Evolutionary conservation across 2,888 invertebrate genomes (phyloP).

Genomic region (Xylophagus ater): DNA sequence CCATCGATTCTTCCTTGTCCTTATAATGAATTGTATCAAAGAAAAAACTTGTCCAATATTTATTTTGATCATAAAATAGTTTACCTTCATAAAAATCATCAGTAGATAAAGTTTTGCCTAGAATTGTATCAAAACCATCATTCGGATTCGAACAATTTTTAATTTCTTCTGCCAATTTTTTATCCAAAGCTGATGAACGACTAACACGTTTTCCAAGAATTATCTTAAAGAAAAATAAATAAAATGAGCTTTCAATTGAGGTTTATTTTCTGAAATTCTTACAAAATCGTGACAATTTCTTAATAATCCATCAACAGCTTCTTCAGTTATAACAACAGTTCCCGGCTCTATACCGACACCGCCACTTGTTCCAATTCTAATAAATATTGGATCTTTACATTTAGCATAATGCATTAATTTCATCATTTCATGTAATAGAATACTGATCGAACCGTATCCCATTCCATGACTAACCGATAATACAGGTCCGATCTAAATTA

Average conservation of each 20-base stretch:
- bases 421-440: conserved; percentile 90
- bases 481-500: conserved; percentile 30
- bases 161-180: conserved; percentile 45
- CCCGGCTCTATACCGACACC: conserved; percentile 85
- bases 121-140: conserved; percentile 44
- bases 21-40: conserved; percentile 26
- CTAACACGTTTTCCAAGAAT: conserved; percentile 71
- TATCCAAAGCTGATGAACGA: conserved; percentile 71
- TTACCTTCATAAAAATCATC: conserved; percentile 72
- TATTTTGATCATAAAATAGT: background rate
- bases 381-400: conserved; percentile 75
- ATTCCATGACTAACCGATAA: conserved; percentile 66
- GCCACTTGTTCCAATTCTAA: conserved; percentile 87
- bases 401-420: conserved; percentile 90
- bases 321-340: conserved; percentile 83
- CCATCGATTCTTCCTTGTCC: conserved; percentile 69
- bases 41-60: background rate
- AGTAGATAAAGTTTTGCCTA: conserved; percentile 62
- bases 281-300: conserved; percentile 73
- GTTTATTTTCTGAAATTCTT: conserved; percentile 28
- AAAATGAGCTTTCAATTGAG: background rate
- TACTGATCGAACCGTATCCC: conserved; percentile 93
- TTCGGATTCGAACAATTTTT: conserved; percentile 26
- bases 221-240: conserved; percentile 43
- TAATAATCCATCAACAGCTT: conserved; percentile 78